Base-by-base conservation (phyloP, 1,140 invertebrate species). In the Apis laboriosa region DNA sequence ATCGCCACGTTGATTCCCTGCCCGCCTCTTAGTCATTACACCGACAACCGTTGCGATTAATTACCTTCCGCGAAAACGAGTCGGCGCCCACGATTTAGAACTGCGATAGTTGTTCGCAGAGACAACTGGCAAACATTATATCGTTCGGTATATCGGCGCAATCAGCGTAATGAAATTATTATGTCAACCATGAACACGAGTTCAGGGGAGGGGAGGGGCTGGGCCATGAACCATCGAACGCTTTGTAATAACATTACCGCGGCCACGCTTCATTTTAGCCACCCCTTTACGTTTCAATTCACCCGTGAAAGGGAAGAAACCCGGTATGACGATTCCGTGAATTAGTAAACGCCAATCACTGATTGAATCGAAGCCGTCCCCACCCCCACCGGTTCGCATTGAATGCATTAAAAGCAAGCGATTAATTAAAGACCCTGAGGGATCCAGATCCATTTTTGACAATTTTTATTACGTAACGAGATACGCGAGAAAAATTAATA, bases 31-130 rank as follows among this genome's bases (percentile, higher is more conserved):
- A 88, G 86, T 88, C 85, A 87, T 84, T 70, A 7, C 53, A 60
- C 34, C 34, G 77, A 78, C 63, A 84, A 83, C 53, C 64, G 82
- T 72, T 60, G 64, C 76, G 86, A 87, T 87, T 86, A 87, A 86
- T 87, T 87, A 86, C 73, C 63, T 84, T 87, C 86, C 75, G 77
- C 81, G 81, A 87, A 87, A 76, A 64, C 85, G 71, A 53, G 11
- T 68, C 49, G 66, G 68, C 63, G 68, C 17, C 49, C 56, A 72
- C 72, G 58, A 77, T 76, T 58, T 55, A 66, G 56, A 67, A 7
- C 85, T 34, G 74, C 58, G 80, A 83, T 86, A 86, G 78, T 72
- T 60, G 56, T 19, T 43, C 34, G 13, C 24, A 53, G 43, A 77
- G 73, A 77, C 80, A 76, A 68, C 73, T 43, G 55, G 24, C 28